A percentile compares a stretch with the other conserved stretches of the same genome.
phyloP scores from a whole-genome alignment of 2,113 vertebrate genomes.

The Platanista minor region DNA sequence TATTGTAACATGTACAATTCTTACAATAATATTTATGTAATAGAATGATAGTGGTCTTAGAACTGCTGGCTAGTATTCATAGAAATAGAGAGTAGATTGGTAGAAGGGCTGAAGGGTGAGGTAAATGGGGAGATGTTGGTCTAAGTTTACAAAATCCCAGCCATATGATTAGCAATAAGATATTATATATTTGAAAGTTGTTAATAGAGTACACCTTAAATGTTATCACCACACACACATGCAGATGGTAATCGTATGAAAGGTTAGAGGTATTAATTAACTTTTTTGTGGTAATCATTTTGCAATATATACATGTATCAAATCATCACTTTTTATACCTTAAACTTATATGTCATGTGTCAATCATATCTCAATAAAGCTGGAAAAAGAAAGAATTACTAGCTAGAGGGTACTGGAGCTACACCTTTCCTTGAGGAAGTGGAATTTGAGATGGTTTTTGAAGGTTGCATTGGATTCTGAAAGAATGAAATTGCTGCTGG shows the following conservation, averaged over 20 bases:
- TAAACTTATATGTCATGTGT: neutral
- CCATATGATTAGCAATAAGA: neutral
- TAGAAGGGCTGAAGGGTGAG: neutral
- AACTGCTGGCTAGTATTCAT: neutral
- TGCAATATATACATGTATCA: neutral
- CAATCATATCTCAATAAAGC: neutral
- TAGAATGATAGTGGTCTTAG: neutral
- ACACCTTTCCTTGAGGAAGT: neutral
- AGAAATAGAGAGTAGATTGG: neutral
- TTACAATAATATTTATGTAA: neutral
- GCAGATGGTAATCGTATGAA: neutral
- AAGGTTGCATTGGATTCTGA: neutral
- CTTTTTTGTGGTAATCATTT: neutral
- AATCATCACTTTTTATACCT: neutral
- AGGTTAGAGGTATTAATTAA: neutral
- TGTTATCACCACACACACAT: neutral
- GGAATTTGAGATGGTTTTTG: neutral
- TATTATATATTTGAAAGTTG: neutral
- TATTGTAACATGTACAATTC: neutral
- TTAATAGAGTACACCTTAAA: neutral
- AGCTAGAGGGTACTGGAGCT: neutral
- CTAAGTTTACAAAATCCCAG: neutral
- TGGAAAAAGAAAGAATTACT: neutral
- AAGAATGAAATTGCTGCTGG: neutral
- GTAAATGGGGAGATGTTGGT: neutral